Evolutionary conservation across 2,888 invertebrate species (phyloP).

Genomic region (Diplolepis rosae): DNA sequence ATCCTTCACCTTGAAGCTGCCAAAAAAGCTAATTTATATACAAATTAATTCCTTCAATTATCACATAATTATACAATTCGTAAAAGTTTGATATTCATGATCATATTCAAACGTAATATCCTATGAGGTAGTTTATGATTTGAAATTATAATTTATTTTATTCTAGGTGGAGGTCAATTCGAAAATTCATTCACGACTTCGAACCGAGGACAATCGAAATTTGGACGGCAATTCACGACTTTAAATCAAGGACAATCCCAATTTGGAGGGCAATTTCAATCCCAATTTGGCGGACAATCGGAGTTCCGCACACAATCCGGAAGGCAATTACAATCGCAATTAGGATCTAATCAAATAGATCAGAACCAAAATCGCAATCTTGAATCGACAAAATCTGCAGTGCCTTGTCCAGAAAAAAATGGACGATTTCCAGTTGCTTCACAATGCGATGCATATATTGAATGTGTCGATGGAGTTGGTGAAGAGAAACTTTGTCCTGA

Average conservation of each 20-base stretch:
- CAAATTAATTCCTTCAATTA: background rate
- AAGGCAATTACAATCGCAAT: background rate
- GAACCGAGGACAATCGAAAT: constrained; percentile 39
- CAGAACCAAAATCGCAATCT: constrained; percentile 22
- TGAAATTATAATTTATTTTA: constrained; percentile 16
- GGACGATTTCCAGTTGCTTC: constrained; percentile 81
- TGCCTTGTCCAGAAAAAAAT: constrained; percentile 80
- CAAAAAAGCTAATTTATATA: constrained; percentile 5
- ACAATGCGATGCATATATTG: constrained; percentile 85
- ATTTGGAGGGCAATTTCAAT: background rate
- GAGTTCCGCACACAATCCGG: background rate
- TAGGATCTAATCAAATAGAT: constrained; percentile 14
- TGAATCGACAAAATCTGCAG: constrained; percentile 10
- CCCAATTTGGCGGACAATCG: background rate
- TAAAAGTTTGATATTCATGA: background rate
- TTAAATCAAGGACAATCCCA: constrained; percentile 35
- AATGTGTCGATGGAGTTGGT: constrained; percentile 84
- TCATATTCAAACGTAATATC: background rate
- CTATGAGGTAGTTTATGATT: background rate
- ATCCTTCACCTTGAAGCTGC: constrained; percentile 10
- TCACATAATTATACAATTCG: background rate
- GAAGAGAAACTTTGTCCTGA: constrained; percentile 88
- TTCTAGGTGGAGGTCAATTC: constrained; percentile 40
- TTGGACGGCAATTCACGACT: background rate
- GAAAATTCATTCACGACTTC: constrained; percentile 37